Evolutionary conservation across 2,888 invertebrate genomes (phyloP).

Genomic region (Watsonalla cultraria): DNA sequence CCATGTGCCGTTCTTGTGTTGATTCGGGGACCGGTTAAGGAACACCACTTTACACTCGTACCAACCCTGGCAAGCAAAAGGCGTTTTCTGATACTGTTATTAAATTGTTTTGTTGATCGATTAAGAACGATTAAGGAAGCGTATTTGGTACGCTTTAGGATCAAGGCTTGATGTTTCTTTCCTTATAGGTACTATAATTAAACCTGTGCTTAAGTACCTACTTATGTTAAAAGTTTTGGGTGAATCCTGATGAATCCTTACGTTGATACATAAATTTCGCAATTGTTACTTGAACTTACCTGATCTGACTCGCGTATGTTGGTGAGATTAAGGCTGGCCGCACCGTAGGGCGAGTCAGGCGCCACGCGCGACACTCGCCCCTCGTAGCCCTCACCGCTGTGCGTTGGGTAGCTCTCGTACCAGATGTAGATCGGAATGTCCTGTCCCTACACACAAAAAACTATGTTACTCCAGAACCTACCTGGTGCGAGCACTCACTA

Average conservation of each 20-base stretch:
- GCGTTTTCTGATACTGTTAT: slow-evolving; percentile 4
- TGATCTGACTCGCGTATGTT: slow-evolving; percentile 93
- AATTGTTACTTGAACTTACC: slow-evolving; percentile 60
- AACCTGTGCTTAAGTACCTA: no score
- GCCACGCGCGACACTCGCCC: slow-evolving; percentile 94
- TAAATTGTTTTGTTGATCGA: slow-evolving; percentile 8
- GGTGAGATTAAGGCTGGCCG: slow-evolving; percentile 96
- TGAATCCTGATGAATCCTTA: no score
- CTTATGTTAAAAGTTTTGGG: no score
- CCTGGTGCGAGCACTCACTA: slow-evolving; percentile 39
- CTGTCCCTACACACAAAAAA: slow-evolving; percentile 85
- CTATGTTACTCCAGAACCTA: slow-evolving; percentile 24
- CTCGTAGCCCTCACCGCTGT: slow-evolving; percentile 96
- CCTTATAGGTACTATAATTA: slow-evolving; percentile 1
- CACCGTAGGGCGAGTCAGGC: slow-evolving; percentile 92
- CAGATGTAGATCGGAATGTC: slow-evolving; percentile 98
- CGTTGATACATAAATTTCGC: neutral
- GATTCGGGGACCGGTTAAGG: slow-evolving; percentile 95
- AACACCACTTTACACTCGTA: slow-evolving; percentile 97
- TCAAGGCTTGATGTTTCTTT: no score
- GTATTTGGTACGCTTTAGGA: neutral
- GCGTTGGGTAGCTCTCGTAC: slow-evolving; percentile 98
- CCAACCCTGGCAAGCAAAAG: slow-evolving; percentile 83
- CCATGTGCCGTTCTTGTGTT: slow-evolving; percentile 97
- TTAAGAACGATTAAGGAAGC: no score